Base-by-base conservation (phyloP, 2,888 invertebrate species). In the Crossocerus cetratus region DNA sequence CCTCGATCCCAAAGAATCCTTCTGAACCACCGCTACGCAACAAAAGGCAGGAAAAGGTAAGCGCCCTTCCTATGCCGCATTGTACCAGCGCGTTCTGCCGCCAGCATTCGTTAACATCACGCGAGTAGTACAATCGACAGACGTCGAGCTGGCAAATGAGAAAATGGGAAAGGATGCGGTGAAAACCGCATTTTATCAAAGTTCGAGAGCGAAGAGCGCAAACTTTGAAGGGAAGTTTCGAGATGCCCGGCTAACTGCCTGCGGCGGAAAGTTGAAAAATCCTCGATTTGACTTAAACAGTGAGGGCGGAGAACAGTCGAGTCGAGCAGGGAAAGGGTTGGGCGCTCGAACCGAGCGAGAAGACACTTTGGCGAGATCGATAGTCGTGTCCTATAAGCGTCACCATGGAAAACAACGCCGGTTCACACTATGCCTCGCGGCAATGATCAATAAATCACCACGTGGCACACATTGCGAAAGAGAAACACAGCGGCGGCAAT, bases 381-480 rank as follows among this genome's bases (percentile, higher is more conserved):
- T 72, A 71, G 21, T 60, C 45, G 58, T 57, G 68, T 23, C 32
- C 53, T 56, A 54, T 49, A 56, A 69, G 61, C 64, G 67, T 74
- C 72, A 65, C 66, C 69, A 43, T 65, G 70, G 42, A 61, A 67
- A 63, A 68, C 58, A 68, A 69, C 69, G 20, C 22, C 57, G 23
- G 22, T 75, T 49, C 42, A 58, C 72, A 62, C 61, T 64, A 67
- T 32, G 63, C 44, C 63, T 54, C 32, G 60, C 65, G 60, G 14
- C 32, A 54, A 8, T n/a, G 61, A 45, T 65, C 73, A 71, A 80
- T 80, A 80, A 75, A 80, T 80, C 69, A 72, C n/a, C 49, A 49
- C 14, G 49, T 49, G 13, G n/a, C 49, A 2, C 8, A 16, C 32
- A 49, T 49, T 14, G 49, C 49, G 49, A 16, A 49, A 16, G n/a